Evolutionary conservation across 2,888 invertebrate genomes (phyloP).

Genomic region (Helleia helle): DNA sequence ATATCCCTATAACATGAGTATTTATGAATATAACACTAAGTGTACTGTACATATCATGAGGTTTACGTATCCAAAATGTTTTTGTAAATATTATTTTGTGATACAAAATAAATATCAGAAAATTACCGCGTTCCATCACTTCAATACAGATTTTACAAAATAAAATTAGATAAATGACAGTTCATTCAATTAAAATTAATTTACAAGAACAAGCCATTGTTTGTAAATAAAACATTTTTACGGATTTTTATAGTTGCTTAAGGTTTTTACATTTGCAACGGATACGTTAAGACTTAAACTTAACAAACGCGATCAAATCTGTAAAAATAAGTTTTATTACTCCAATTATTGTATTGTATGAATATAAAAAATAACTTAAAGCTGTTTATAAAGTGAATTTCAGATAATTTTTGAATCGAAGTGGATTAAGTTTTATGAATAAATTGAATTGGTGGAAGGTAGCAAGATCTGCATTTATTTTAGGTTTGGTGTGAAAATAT

Average conservation of each 20-base stretch:
- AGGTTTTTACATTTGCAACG: no score
- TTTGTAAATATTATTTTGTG: conserved; percentile 49
- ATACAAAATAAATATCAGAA: not conserved
- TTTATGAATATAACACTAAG: conserved; percentile 19
- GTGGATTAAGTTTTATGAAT: not conserved
- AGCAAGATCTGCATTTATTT: not conserved
- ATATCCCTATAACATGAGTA: not conserved
- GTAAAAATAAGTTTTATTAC: no score
- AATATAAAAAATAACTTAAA: no score
- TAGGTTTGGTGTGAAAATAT: conserved; percentile 30
- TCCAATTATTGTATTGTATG: no score
- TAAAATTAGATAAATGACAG: no score
- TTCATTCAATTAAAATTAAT: no score
- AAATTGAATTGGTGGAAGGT: not conserved
- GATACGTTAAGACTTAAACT: no score
- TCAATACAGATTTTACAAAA: not conserved
- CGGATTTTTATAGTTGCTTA: no score
- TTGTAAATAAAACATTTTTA: no score
- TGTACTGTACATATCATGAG: conserved; percentile 61
- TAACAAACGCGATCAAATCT: no score
- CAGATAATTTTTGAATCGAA: not conserved
- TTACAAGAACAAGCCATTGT: no score
- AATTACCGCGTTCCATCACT: conserved; percentile 2
- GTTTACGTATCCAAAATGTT: conserved; percentile 33
- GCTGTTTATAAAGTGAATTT: not conserved